Base-by-base conservation (phyloP, 2,113 vertebrate species). In the Aviceda subcristata region DNA sequence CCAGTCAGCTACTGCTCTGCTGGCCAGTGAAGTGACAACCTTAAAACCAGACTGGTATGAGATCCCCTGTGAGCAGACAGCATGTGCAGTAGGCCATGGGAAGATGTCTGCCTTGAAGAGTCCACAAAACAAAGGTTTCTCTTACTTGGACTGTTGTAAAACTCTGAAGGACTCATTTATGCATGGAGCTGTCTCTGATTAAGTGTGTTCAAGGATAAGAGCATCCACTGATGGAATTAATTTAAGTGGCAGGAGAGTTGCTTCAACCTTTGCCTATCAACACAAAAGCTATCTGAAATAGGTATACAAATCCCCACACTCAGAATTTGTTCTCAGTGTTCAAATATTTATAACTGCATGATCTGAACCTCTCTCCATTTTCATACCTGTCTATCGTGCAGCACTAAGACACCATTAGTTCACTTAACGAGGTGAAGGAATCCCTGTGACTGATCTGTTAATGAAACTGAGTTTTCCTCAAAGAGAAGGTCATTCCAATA, bases 401-500 rank as follows among this genome's bases (percentile, higher is more conserved):
- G 79, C 74, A 71, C 89, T 74, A 78, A 82, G 87, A 91, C 67
- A 93, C 71, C 81, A 92, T 88, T 96, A 96, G 69, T 86, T 91
- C 81, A 76, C 74, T 91, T 95, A 96, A 96, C 17, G 4, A 94
- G 92, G 80, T 92, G 72, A 39, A 95, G 86, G 86, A 90, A 93
- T 90, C 74, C 86, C 92, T 74, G 71, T 8, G 18, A 94, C 57
- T 86, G 69, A 53, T 95, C 83, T 94, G 84, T 79, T 97, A 98
- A 97, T 85, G 84, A 96, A 93, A 91, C 73, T 46, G 63, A 93
- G 72, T 90, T 86, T 95, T 82, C 45, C 87, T 96, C 81, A 79
- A 91, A 97, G 77, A 97, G 94, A 96, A 96, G 95, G 95, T 97
- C 74, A 41, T 89, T 93, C 88, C 72, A 81, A 48, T 83, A 90